Conservation (phyloP, 2,113 vertebrate genomes). For the Poecilia latipinna region DNA sequence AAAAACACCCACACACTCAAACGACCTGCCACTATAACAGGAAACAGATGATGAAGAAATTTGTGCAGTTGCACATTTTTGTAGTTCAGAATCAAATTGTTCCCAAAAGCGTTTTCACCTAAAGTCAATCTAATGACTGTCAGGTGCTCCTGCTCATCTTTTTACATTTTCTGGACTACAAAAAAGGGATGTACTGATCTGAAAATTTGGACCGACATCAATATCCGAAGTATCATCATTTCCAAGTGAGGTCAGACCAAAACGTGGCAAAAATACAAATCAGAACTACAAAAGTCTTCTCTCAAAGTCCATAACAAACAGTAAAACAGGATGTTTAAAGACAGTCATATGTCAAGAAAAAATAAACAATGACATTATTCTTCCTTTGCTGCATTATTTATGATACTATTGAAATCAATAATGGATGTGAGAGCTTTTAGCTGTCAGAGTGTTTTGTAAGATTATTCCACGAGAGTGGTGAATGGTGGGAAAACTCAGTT, state of each 20-base stretch:
- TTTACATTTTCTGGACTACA: no score
- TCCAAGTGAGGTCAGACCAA: background rate
- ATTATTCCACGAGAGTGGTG: background rate
- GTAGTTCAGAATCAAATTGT: background rate
- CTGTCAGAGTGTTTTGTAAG: no score
- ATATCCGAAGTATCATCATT: no score
- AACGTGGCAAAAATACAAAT: constrained; percentile 36
- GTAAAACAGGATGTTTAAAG: background rate
- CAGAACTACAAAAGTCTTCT: no score
- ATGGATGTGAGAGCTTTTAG: background rate
- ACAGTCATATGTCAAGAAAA: background rate
- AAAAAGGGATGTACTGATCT: no score
- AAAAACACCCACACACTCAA: background rate
- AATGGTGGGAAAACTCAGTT: background rate
- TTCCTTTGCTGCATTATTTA: background rate
- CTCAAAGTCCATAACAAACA: no score
- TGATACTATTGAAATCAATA: no score
- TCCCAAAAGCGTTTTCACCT: background rate
- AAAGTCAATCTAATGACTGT: background rate
- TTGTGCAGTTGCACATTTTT: background rate
- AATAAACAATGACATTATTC: no score
- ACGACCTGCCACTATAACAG: background rate
- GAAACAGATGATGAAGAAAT: background rate
- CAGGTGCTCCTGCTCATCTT: background rate
- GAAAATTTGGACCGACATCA: no score